A percentile compares a stretch with the other conserved stretches of the same genome.
Evolutionary conservation across 2,113 vertebrate species (phyloP).

Genomic region (Rafetus swinhoei): DNA sequence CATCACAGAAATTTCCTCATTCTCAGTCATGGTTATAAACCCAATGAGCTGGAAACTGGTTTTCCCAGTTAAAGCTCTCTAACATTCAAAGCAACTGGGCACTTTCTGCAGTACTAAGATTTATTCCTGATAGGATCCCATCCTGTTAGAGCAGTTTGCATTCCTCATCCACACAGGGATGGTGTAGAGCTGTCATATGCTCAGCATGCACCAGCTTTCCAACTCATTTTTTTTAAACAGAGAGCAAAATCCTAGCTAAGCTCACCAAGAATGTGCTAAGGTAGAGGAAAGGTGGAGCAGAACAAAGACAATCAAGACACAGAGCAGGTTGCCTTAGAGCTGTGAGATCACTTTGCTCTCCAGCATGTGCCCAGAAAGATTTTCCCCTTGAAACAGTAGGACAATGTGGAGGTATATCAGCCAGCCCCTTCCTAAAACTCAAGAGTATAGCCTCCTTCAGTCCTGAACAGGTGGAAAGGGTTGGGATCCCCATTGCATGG

Average conservation of each 20-base stretch:
- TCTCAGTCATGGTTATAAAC: background rate
- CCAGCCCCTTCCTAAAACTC: background rate
- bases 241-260: background rate
- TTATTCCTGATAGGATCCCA: background rate
- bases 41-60: background rate
- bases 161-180: background rate
- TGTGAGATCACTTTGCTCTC: background rate
- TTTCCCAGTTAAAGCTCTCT: background rate
- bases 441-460: background rate
- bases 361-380: background rate
- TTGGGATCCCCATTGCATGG: background rate
- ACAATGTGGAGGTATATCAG: background rate
- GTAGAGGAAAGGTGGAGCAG: background rate
- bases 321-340: background rate
- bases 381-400: background rate
- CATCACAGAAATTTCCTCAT: background rate
- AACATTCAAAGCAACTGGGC: background rate
- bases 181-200: background rate
- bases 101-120: background rate
- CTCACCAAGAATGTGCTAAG: background rate
- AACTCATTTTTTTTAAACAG: background rate
- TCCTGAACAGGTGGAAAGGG: background rate
- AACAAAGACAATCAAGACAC: background rate
- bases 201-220: background rate
- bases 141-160: background rate